These are phyloP conservation scores for Cassiopea xamachana DNA, from an alignment of 30 jellyfish, hydroid and myxozoan genomes.

Conservation along the genomic window DNA sequence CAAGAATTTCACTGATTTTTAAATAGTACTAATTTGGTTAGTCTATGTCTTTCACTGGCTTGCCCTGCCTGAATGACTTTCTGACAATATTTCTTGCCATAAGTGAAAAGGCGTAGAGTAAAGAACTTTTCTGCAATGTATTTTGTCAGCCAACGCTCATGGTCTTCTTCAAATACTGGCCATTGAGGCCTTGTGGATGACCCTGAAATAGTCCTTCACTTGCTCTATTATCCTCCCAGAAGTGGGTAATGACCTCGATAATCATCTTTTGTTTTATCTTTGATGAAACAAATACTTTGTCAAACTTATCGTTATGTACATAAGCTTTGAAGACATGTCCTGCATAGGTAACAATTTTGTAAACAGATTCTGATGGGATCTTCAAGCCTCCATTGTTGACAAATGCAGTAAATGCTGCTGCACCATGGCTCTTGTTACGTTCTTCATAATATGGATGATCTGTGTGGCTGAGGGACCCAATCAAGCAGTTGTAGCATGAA, in stretches of 20 bases:
- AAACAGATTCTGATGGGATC: constrained; percentile 40
- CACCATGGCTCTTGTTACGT: constrained; percentile 11
- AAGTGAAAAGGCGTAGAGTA: neutral
- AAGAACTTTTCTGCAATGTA: neutral
- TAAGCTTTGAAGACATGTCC: neutral
- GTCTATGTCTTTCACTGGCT: constrained; percentile 2
- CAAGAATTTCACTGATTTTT: neutral
- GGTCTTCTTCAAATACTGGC: neutral
- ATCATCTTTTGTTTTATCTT: constrained; percentile 41
- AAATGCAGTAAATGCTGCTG: constrained; percentile 75
- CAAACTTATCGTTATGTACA: neutral
- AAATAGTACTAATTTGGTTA: neutral
- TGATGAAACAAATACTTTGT: neutral
- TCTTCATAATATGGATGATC: constrained; percentile 27
- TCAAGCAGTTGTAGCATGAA: constrained; percentile 7
- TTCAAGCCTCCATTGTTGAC: constrained; percentile 50
- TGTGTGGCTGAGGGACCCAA: constrained; percentile 20
- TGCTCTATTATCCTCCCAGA: constrained; percentile 43
- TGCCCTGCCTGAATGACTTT: constrained; percentile 9
- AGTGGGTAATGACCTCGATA: constrained; percentile 19
- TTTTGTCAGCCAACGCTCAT: constrained; percentile 12
- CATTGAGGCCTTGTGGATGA: constrained; percentile 59
- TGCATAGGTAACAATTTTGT: constrained; percentile 9
- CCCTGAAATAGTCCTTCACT: constrained; percentile 9
- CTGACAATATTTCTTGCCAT: neutral